Evolutionary conservation across 2,888 invertebrate species (phyloP).

Genomic region (Drosophila kokeensis): DNA sequence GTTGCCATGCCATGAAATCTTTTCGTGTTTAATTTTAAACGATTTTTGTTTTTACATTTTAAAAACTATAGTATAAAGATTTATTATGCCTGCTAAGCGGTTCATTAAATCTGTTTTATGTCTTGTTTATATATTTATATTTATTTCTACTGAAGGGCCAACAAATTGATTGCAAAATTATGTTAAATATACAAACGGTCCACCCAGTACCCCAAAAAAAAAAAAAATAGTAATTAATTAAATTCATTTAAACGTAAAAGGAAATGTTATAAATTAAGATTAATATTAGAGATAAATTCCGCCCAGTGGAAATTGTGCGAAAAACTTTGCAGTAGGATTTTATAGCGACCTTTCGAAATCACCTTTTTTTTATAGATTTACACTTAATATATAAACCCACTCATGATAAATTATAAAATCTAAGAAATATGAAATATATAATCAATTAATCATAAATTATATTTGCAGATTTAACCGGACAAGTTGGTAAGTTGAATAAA

Average conservation of each 20-base stretch:
- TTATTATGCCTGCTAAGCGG: conserved; percentile 4
- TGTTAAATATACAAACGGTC: neutral
- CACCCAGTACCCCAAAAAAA: neutral
- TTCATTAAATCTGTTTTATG: conserved; percentile 25
- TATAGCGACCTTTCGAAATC: neutral
- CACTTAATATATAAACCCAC: neutral
- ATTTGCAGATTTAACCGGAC: conserved; percentile 48
- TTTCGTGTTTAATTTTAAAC: conserved; percentile 7
- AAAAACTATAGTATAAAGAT: conserved; percentile 12
- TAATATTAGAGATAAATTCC: neutral
- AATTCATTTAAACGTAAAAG: neutral
- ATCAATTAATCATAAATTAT: conserved; percentile 9
- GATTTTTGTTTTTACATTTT: conserved; percentile 2
- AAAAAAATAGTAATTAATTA: neutral
- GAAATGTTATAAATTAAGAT: neutral
- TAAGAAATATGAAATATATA: neutral
- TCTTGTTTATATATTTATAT: conserved; percentile 1
- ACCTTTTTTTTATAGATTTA: neutral
- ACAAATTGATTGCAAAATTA: conserved; percentile 52
- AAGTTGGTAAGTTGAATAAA: conserved; percentile 41
- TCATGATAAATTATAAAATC: neutral
- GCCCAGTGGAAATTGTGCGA: neutral
- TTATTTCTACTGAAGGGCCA: conserved; percentile 25
- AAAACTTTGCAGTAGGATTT: neutral
- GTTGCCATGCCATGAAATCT: conserved; percentile 8